Evolutionary conservation across 2,888 invertebrate species (phyloP), one percentile per base, ranked within the genome.

Genomic region (Papilio demoleus): DNA sequence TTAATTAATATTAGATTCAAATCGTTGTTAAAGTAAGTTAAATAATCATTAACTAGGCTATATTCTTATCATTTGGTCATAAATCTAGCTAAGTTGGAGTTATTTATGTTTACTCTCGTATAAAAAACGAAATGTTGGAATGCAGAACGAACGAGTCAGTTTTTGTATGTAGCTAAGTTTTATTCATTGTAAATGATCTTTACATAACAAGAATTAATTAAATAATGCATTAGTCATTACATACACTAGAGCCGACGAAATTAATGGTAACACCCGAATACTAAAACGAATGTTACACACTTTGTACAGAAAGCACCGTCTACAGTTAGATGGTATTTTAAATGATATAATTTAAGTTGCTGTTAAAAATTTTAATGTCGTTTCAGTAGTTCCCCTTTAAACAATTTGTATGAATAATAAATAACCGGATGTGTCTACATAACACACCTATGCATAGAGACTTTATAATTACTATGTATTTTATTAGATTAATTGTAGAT

Each of bases 81-180:
- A 53, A 53, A 53, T 53, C n/a, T 53, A 53, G 53, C 8, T 31
- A 6, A 31, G 8, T n/a, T 9, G 50, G 8, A 53, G n/a, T 53
- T n/a, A 50, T 50, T 24, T 50, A 53, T 53, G 31, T 31, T 27
- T 24, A 24, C 50, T 50, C 2, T 14, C 27, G 19, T n/a, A 47
- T 34, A 63, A 63, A 63, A 63, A 63, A 34, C 34, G 62, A 36
- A 47, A 34, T 34, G 34, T 22, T 22, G 62, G 62, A 63, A 34
- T 47, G 34, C 47, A 63, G 47, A 47, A 27, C 62, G 47, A 36
- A 27, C 59, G 58, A 40, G 40, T 24, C 40, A 40, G 56, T 63
- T 59, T 69, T 70, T 71, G 47, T 40, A 67, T 72, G 75, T 73
- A 70, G 50, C 34, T 2, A 11, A 9, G 34, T 27, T 38, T 60